phyloP scores from a whole-genome alignment of 2,113 vertebrate genomes.

The Jaculus jaculus region DNA sequence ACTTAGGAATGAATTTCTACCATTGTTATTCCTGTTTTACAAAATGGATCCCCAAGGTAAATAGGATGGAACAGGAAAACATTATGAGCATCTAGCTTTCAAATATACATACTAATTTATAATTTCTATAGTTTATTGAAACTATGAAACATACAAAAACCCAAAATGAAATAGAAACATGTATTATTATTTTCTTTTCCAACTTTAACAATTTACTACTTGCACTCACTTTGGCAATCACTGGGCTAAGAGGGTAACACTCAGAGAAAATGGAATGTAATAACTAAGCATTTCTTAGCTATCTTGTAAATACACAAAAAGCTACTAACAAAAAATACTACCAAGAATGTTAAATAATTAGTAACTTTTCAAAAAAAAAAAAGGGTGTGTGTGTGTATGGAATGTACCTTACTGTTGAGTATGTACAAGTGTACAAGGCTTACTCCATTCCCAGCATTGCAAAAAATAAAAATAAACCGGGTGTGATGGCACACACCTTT shows the following conservation, averaged over 20 bases:
- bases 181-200: slow-evolving; percentile 36
- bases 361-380: slow-evolving; percentile 4
- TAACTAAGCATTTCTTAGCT: slow-evolving; percentile 27
- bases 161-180: slow-evolving; percentile 39
- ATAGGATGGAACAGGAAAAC: slow-evolving; percentile 42
- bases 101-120: not conserved
- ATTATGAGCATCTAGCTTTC: not conserved
- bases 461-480: not conserved
- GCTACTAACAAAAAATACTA: slow-evolving; percentile 29
- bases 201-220: slow-evolving; percentile 10
- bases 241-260: not conserved
- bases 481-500: no score
- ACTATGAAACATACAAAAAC: not conserved
- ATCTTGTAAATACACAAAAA: slow-evolving; percentile 44
- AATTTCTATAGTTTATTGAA: no score
- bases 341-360: slow-evolving; percentile 56
- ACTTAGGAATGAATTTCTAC: not conserved
- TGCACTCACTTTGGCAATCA: slow-evolving; percentile 10
- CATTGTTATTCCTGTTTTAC: slow-evolving; percentile 34
- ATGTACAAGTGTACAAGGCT: not conserved
- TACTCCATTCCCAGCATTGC: not conserved
- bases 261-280: slow-evolving; percentile 32
- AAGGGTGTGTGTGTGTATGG: no score
- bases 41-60: slow-evolving; percentile 50
- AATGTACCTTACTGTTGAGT: not conserved